Base-by-base conservation (phyloP, 2,888 invertebrate species). In the Pyrrhosoma nymphula region DNA sequence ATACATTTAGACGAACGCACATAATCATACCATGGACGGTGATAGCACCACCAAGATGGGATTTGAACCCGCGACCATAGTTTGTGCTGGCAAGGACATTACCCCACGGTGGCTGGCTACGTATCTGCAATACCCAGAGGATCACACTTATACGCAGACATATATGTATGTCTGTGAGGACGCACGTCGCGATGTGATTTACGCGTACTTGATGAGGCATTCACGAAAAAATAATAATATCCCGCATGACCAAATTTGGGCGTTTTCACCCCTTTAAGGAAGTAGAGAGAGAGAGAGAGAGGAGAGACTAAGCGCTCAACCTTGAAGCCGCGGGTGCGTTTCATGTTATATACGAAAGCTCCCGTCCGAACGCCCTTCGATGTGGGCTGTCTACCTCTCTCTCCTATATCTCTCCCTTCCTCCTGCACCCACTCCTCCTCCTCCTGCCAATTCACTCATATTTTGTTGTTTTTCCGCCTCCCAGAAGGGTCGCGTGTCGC, bases 281-380 rank as follows among this genome's bases (percentile, higher is more conserved):
- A 82, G 82, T 10, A 18, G 82, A 35, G 82, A 82, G 69, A 4
- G 14, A 14, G 69, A 69, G n/a, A 23, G 47, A 8, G 47, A 47
- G 23, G n/a, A 23, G 47, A 8, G 47, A 47, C 47, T 47, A 4
- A 8, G 30, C 82, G 35, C 14, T 8, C 82, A 82, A 18, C 82
- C 82, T 82, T 82, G 82, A 30, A 26, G 3, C 82, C 35, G 16
- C 82, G 35, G 35, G n/a, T 69, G n/a, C 26, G 35, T 35, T 82
- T 23, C 23, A 69, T 60, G 3, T 60, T 69, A 26, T 69, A 26
- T 69, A 18, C 82, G 35, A 82, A 82, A 35, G 82, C 82, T n/a
- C 12, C 82, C 82, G 82, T 4, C 82, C 82, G 30, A 82, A 82
- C 82, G 82, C 82, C 82, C 82, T 82, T 82, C 82, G 35, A 82